A percentile compares a stretch with the other conserved stretches of the same genome.
Conservation (phyloP, 2,113 vertebrate genomes). For the Urocynchramus pylzowi region DNA sequence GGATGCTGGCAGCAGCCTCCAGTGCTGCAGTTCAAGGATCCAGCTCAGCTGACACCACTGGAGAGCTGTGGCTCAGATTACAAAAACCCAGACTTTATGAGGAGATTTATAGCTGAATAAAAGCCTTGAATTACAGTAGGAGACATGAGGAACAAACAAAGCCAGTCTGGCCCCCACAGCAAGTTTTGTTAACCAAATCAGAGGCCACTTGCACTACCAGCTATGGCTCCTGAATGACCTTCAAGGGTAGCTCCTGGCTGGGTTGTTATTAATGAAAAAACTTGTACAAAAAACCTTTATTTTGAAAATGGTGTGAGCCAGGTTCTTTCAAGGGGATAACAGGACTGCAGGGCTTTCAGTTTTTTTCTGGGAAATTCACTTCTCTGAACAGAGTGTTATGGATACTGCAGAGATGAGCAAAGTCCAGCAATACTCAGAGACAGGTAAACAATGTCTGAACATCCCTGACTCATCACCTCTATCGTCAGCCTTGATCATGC, state of each 20-base stretch:
- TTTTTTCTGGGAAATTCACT: background rate
- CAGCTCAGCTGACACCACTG: background rate
- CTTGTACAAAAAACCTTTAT: background rate
- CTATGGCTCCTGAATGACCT: background rate
- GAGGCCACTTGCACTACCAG: background rate
- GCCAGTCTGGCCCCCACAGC: background rate
- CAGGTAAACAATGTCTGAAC: background rate
- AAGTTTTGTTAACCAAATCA: background rate
- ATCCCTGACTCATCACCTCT: background rate
- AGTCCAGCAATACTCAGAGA: background rate
- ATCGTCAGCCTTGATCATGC: background rate
- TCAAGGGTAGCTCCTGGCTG: background rate
- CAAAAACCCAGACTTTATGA: background rate
- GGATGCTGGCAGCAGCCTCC: background rate
- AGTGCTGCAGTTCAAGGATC: rapidly evolving
- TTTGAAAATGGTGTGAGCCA: background rate
- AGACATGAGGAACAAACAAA: background rate
- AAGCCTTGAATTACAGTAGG: background rate
- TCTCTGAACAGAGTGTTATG: background rate
- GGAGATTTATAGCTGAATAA: background rate
- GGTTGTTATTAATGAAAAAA: background rate
- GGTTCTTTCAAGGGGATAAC: background rate
- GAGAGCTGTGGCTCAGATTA: background rate
- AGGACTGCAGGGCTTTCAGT: background rate
- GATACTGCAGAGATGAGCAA: background rate